Evolutionary conservation across 2,797 vertebrate species (phyloP), one percentile per base, ranked within the genome.

Genomic region (Cetoscarus ocellatus): DNA sequence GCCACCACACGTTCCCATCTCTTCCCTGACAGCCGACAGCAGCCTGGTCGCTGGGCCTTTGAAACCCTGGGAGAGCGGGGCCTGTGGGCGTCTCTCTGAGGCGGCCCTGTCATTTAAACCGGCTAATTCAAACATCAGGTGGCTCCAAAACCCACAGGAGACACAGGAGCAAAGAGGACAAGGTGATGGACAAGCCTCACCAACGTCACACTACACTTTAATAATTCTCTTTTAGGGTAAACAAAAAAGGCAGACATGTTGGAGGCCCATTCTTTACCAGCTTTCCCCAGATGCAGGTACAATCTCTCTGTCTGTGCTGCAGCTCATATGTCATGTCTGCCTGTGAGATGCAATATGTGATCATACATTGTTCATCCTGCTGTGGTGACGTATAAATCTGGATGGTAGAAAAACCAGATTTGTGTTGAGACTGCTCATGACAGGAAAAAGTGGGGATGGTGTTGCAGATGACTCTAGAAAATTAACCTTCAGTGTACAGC

Each of bases 61-160:
- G 85, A 93, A 94, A 90, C 90, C 86, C 70, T 47, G 85, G 84
- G 88, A 91, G 82, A 78, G 73, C 54, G 11, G 73, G 80, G 83
- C 75, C 83, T 43, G 81, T 83, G 84, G 88, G 89, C 49, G 50
- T 68, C 81, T 83, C 84, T 80, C 66, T 61, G 76, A 82, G 90
- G 89, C 61, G 87, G 87, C 83, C 79, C 85, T 94, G 92, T 93
- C 93, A 93, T 93, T 92, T 92, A 87, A 89, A 85, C 71, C 34
- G 9, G 58, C 87, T 90, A 88, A 94, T 93, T 93, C 90, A 92
- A 91, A 92, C 88, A 88, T 82, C 81, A 78, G 85, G 87, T 68
- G 74, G 77, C 81, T 81, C 70, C 36, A 13, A 13, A 82, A 81
- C 69, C 66, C 47, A 62, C 83, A 58, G 58, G 68, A 80, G 69